phyloP scores from a whole-genome alignment of 2,888 invertebrate genomes.

The Caenorhabditis virilis region DNA sequence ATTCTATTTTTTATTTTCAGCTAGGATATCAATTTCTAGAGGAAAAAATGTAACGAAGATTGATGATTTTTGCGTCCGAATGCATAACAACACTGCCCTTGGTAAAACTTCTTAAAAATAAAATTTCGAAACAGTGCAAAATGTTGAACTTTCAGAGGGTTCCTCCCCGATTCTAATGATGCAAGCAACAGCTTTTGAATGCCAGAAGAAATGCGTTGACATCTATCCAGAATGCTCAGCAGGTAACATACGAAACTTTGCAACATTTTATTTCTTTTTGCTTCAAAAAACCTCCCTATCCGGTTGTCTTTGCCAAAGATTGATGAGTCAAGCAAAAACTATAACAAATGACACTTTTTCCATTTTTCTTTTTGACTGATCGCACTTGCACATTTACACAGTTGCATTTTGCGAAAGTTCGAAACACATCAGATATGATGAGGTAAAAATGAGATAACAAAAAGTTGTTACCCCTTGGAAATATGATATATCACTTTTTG shows the following conservation, averaged over 20 bases:
- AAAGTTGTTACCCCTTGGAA: constrained; percentile 12
- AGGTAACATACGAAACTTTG: too few relatives aligned
- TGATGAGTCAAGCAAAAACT: constrained; percentile 41
- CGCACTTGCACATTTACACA: constrained; percentile 41
- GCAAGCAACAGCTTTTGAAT: constrained; percentile 54
- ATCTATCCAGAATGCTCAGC: constrained; percentile 53
- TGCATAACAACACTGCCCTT: constrained; percentile 59
- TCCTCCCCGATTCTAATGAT: constrained; percentile 49
- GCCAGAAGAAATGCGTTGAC: constrained; percentile 56
- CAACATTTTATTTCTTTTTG: too few relatives aligned
- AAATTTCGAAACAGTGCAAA: not conserved
- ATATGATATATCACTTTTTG: constrained; percentile 16
- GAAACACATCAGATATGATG: constrained; percentile 11
- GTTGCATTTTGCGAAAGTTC: constrained; percentile 23
- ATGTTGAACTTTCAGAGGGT: constrained; percentile 33
- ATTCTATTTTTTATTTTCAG: constrained; percentile 23
- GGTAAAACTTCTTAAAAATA: constrained; percentile 22
- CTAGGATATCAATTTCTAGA: constrained; percentile 45
- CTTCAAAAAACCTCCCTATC: too few relatives aligned
- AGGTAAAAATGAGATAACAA: constrained; percentile 24
- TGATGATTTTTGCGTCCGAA: constrained; percentile 53
- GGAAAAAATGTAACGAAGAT: constrained; percentile 50
- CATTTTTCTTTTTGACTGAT: constrained; percentile 37
- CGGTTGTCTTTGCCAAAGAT: constrained; percentile 28
- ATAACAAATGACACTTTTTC: constrained; percentile 38